A percentile compares a stretch with the other conserved stretches of the same genome.
Evolutionary conservation across 1,140 invertebrate species (phyloP).

Genomic region (Lasaia peninsularis): DNA sequence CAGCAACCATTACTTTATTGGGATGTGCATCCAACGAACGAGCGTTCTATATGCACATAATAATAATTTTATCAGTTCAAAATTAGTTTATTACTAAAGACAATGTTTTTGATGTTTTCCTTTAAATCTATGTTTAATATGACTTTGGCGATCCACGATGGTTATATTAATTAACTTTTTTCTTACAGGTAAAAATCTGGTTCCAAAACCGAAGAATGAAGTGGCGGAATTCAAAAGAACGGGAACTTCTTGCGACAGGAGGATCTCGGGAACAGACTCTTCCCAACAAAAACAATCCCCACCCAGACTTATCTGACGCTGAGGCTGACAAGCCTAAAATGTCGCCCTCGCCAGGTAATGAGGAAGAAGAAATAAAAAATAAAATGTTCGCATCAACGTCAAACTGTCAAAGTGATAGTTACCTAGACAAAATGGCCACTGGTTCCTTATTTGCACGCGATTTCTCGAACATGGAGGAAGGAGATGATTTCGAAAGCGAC

Average conservation of each 20-base stretch:
- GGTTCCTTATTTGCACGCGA: constrained; percentile 56
- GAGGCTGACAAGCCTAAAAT: constrained; percentile 85
- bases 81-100: too few relatives aligned
- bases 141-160: too few relatives aligned
- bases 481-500: constrained; percentile 81
- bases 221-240: constrained; percentile 97
- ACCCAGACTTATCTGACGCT: constrained; percentile 96
- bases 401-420: constrained; percentile 46
- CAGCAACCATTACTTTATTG: too few relatives aligned
- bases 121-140: too few relatives aligned
- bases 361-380: constrained; percentile 56
- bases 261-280: constrained; percentile 96
- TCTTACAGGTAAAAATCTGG: constrained; percentile 95
- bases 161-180: constrained; percentile 32
- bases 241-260: constrained; percentile 94
- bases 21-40: too few relatives aligned
- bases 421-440: constrained; percentile 66
- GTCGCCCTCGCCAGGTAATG: constrained; percentile 68
- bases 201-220: constrained; percentile 98
- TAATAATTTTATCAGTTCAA: too few relatives aligned
- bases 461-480: constrained; percentile 74
- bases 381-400: constrained; percentile 62
- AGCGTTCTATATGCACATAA: too few relatives aligned
- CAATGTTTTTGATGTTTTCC: too few relatives aligned
- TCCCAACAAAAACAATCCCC: constrained; percentile 97